A percentile compares a stretch with the other conserved stretches of the same genome.
These are phyloP conservation scores for Rhopalosiphum padi DNA, from an alignment of 1,140 invertebrate genomes.

Conservation along the genomic window DNA sequence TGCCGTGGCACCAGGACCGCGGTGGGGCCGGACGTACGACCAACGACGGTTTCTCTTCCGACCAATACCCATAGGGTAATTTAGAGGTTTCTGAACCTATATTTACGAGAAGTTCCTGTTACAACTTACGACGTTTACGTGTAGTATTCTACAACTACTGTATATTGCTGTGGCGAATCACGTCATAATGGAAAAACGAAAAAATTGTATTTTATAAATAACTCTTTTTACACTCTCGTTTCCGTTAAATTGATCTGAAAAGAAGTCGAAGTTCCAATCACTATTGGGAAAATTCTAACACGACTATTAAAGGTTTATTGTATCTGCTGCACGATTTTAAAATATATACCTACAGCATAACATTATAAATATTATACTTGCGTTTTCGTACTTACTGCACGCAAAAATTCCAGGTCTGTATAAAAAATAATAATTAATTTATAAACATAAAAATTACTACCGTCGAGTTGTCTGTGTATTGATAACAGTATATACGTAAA, in stretches of 20 bases:
- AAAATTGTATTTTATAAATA: neutral
- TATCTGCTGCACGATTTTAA: neutral
- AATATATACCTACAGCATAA: no score
- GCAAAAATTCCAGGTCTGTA: neutral
- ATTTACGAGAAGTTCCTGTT: slow-evolving; percentile 30
- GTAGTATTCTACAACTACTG: neutral
- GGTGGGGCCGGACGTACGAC: neutral
- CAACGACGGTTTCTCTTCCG: slow-evolving; percentile 44
- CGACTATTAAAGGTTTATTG: neutral
- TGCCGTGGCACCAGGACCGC: neutral
- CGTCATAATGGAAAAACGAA: neutral
- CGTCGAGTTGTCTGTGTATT: neutral
- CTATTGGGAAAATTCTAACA: neutral
- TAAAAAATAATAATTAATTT: neutral
- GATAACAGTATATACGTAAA: neutral
- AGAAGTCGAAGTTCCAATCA: neutral
- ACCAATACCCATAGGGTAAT: slow-evolving; percentile 37
- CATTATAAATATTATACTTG: neutral
- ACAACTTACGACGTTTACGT: neutral
- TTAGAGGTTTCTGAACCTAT: slow-evolving; percentile 51
- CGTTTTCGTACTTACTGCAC: neutral
- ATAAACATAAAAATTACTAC: neutral
- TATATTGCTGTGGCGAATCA: neutral
- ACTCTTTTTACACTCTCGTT: neutral
- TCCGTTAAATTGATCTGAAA: neutral